Percentiles rank a stretch among this genome's conserved stretches.
Conservation (phyloP, 2,113 vertebrate genomes). For the Oreamnos americanus region DNA sequence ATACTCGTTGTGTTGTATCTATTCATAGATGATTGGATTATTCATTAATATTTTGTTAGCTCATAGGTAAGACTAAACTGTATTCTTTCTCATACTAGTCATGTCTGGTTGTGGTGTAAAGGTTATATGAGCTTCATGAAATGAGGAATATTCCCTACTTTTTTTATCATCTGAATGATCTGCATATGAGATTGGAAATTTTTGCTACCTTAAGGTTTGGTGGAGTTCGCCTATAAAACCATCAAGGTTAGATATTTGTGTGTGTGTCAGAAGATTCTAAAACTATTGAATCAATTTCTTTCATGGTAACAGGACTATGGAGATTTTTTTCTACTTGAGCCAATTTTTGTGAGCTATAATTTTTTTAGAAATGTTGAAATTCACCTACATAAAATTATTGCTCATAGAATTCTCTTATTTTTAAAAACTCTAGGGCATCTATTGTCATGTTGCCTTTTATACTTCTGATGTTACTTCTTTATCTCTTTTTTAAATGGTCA, state of each 20-base stretch:
- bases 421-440: background rate
- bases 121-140: background rate
- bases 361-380: background rate
- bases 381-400: background rate
- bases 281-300: background rate
- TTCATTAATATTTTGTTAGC: background rate
- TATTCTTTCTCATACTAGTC: background rate
- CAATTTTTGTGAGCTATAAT: background rate
- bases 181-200: background rate
- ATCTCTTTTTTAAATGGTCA: background rate
- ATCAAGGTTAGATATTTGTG: background rate
- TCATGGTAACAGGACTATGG: background rate
- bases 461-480: background rate
- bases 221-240: background rate
- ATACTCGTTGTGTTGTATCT: background rate
- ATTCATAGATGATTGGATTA: background rate
- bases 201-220: background rate
- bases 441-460: background rate
- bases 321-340: background rate
- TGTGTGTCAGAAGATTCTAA: background rate
- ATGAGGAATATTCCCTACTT: background rate
- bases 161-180: background rate
- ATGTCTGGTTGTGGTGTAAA: background rate
- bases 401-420: background rate
- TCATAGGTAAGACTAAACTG: background rate